These are phyloP conservation scores for Ginglymostoma cirratum DNA, from an alignment of 2,113 vertebrate species.

Conservation along the genomic window DNA sequence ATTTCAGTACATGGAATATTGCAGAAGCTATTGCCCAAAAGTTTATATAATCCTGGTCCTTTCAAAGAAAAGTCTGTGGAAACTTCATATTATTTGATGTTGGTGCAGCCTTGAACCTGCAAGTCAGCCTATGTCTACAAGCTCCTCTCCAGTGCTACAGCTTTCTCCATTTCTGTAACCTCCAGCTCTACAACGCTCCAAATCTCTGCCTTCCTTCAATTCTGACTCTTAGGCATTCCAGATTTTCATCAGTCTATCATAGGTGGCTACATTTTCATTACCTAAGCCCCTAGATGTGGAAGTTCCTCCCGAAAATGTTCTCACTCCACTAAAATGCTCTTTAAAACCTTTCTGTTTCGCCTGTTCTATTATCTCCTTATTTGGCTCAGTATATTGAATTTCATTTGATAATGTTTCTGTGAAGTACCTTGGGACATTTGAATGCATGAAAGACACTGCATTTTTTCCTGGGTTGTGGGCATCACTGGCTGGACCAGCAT, in stretches of 20 bases:
- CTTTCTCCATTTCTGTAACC: neutral
- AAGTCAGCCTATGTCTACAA: neutral
- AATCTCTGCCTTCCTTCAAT: neutral
- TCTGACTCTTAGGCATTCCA: neutral
- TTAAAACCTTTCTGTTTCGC: neutral
- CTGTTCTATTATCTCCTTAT: neutral
- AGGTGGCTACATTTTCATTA: neutral
- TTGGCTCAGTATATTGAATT: neutral
- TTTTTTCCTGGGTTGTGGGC: neutral
- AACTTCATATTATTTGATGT: neutral
- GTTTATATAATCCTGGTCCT: neutral
- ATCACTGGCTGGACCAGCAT: no score
- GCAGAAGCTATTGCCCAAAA: neutral
- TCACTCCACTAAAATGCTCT: neutral
- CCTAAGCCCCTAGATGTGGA: neutral
- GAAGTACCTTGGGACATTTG: neutral
- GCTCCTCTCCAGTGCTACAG: neutral
- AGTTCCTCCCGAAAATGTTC: neutral
- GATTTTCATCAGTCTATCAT: neutral
- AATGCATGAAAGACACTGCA: neutral
- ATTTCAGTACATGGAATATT: neutral
- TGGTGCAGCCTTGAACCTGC: neutral
- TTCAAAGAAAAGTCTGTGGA: neutral
- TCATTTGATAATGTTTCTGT: neutral
- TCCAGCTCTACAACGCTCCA: neutral